Conservation (phyloP, 2,113 vertebrate genomes). For the Oryzias curvinotus region DNA sequence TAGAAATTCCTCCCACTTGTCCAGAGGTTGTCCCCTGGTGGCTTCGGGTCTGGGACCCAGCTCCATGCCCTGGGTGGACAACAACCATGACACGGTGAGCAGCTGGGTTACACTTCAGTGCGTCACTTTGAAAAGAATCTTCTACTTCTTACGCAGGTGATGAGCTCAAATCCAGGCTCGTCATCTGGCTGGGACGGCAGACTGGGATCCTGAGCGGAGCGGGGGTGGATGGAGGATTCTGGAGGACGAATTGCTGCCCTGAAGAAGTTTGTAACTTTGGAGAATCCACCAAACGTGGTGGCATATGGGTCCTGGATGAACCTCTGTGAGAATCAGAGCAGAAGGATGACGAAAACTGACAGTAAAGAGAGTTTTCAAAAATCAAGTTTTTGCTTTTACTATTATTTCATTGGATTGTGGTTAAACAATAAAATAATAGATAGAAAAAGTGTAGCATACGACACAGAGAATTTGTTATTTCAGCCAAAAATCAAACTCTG, state of each 20-base stretch:
- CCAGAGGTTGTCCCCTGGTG: conserved; percentile 78
- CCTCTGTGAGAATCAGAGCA: conserved; percentile 67
- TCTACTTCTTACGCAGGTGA: conserved; percentile 86
- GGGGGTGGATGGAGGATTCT: conserved; percentile 62
- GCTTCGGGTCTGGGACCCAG: conserved; percentile 81
- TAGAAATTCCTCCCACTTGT: conserved; percentile 81
- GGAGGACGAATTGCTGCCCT: conserved; percentile 84
- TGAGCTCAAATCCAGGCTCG: conserved; percentile 90
- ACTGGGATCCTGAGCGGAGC: conserved; percentile 29
- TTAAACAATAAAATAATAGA: too few species aligned
- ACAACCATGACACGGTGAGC: background rate
- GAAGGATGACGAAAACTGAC: background rate
- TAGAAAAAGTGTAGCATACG: too few species aligned
- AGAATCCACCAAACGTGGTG: conserved; percentile 90
- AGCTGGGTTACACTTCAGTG: background rate
- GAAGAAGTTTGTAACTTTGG: conserved; percentile 93
- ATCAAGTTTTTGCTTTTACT: too few species aligned
- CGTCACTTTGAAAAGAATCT: background rate
- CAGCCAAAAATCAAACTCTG: too few species aligned
- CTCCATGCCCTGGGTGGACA: conserved; percentile 74
- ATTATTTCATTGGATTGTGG: too few species aligned
- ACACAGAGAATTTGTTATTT: too few species aligned
- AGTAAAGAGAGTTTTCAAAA: too few species aligned
- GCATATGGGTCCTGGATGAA: conserved; percentile 91
- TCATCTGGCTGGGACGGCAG: conserved; percentile 72